These are phyloP conservation scores for Corythoichthys haematopterus DNA, from an alignment of 2,113 vertebrate genomes.

Conservation along the genomic window DNA sequence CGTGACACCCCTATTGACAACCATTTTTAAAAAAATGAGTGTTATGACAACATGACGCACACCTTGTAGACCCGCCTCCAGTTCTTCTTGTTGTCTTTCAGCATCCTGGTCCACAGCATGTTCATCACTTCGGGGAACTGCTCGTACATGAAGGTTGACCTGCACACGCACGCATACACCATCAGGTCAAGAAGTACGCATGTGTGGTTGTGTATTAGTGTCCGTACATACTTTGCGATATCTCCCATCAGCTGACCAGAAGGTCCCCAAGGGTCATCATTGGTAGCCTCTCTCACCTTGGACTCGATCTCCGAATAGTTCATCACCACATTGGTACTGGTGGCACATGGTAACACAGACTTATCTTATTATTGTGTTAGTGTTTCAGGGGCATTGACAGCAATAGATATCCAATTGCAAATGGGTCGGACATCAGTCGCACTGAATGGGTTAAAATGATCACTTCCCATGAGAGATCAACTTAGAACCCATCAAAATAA, in stretches of 20 bases:
- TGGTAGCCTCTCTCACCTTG: conserved; percentile 98
- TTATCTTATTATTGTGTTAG: not conserved
- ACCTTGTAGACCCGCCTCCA: conserved; percentile 99
- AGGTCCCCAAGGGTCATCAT: conserved; percentile 98
- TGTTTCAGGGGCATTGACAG: not conserved
- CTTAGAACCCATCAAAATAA: no score
- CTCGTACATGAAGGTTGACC: conserved; percentile 98
- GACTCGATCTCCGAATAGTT: conserved; percentile 99
- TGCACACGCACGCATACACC: conserved; percentile 43
- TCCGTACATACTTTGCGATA: conserved; percentile 85
- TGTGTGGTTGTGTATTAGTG: not conserved
- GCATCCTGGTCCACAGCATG: conserved; percentile 98
- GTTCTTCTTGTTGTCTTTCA: conserved; percentile 99
- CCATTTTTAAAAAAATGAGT: no score
- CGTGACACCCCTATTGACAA: no score
- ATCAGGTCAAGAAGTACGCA: not conserved
- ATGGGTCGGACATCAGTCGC: no score
- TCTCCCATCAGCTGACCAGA: conserved; percentile 99
- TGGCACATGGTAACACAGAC: not conserved
- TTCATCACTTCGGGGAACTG: conserved; percentile 99
- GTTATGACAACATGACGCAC: not conserved
- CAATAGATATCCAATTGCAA: no score
- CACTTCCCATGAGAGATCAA: not conserved
- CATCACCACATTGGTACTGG: conserved; percentile 98
- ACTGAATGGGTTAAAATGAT: not conserved